phyloP scores from a whole-genome alignment of 2,888 invertebrate species.

The Pomacea canaliculata region DNA sequence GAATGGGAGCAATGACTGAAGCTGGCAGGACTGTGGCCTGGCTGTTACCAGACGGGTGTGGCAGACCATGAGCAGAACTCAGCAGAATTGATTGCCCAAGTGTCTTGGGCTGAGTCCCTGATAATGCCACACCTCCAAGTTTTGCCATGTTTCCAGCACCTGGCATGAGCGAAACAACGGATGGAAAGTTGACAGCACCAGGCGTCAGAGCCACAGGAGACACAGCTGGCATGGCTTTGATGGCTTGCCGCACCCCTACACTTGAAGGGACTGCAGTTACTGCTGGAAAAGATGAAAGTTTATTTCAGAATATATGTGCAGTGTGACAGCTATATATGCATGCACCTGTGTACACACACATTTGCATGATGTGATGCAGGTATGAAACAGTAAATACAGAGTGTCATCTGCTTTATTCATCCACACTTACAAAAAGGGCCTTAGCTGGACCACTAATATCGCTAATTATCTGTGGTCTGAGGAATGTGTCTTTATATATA shows the following conservation, averaged over 20 bases:
- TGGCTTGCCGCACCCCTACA: not conserved
- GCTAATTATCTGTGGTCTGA: not conserved
- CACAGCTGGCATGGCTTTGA: not conserved
- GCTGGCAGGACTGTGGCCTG: not conserved
- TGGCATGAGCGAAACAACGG: slow-evolving; percentile 1
- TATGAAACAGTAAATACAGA: too few species aligned
- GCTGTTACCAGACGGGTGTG: not conserved
- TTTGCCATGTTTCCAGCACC: not conserved
- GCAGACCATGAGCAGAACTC: not conserved
- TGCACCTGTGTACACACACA: too few species aligned
- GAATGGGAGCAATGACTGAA: slow-evolving; percentile 1
- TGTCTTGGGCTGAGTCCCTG: not conserved
- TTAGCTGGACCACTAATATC: too few species aligned
- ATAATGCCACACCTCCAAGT: not conserved
- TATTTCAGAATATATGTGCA: too few species aligned
- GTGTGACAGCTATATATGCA: too few species aligned
- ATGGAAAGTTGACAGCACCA: slow-evolving; percentile 4
- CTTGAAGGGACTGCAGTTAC: not conserved
- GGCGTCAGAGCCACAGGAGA: not conserved
- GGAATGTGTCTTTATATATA: too few species aligned
- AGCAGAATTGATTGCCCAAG: not conserved
- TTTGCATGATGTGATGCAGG: too few species aligned
- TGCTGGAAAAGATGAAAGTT: not conserved
- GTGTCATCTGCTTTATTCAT: too few species aligned
- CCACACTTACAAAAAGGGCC: too few species aligned